phyloP scores from a whole-genome alignment of 1,140 invertebrate genomes.

The Tachypleus tridentatus region DNA sequence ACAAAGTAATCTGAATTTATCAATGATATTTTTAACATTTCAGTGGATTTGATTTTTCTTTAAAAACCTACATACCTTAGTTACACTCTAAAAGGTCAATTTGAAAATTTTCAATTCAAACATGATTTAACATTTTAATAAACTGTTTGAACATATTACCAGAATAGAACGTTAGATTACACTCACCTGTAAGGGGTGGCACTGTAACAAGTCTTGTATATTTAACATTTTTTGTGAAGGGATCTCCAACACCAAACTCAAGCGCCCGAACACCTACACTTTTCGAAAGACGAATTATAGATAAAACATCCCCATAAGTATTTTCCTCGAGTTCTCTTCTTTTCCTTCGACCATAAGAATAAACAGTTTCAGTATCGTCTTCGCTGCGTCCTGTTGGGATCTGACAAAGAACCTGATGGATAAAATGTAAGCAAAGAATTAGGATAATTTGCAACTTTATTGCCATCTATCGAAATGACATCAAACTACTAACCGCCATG shows the following conservation, averaged over 20 bases:
- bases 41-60: too few species aligned
- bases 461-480: too few species aligned
- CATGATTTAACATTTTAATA: too few species aligned
- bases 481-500: too few species aligned
- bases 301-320: slow-evolving; percentile 7
- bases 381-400: slow-evolving; percentile 21
- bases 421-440: neutral
- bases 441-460: too few species aligned
- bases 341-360: slow-evolving; percentile 20
- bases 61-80: too few species aligned
- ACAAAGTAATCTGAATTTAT: too few species aligned
- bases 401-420: slow-evolving; percentile 22
- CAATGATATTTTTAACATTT: too few species aligned
- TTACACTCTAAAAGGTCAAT: too few species aligned
- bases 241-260: slow-evolving; percentile 52
- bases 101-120: too few species aligned
- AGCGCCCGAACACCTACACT: slow-evolving; percentile 12
- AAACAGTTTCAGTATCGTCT: slow-evolving; percentile 23
- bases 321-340: slow-evolving; percentile 8
- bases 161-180: too few species aligned
- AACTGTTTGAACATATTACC: too few species aligned
- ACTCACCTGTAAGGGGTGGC: slow-evolving; percentile 7
- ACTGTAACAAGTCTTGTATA: slow-evolving; percentile 17
- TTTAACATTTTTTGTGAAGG: slow-evolving; percentile 3
- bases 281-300: slow-evolving; percentile 17